These are phyloP conservation scores for Drosophila tristis DNA, from an alignment of 1,140 invertebrate genomes.

Conservation along the genomic window DNA sequence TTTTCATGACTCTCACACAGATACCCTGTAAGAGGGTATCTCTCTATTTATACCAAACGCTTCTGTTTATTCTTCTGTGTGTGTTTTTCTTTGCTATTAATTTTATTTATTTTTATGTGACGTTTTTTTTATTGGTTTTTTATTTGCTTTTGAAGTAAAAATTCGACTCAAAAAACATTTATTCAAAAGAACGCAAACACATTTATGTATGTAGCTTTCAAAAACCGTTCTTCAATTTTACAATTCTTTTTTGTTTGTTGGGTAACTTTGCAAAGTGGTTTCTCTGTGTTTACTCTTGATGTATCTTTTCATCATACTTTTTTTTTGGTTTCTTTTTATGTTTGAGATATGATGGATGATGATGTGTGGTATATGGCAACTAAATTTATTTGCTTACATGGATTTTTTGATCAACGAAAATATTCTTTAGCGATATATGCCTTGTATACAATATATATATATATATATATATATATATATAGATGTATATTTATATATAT, in stretches of 20 bases:
- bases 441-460: slow-evolving; percentile 46
- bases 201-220: slow-evolving; percentile 63
- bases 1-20: slow-evolving; percentile 49
- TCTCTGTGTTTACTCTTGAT: slow-evolving; percentile 9
- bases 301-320: not conserved
- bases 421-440: slow-evolving; percentile 55
- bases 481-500: slow-evolving; percentile 51
- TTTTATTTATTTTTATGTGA: slow-evolving; percentile 35
- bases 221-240: slow-evolving; percentile 47
- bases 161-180: slow-evolving; percentile 80
- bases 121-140: slow-evolving; percentile 31
- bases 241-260: slow-evolving; percentile 45
- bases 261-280: slow-evolving; percentile 43
- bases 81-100: slow-evolving; percentile 38
- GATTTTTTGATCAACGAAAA: slow-evolving; percentile 56
- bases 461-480: slow-evolving; percentile 30
- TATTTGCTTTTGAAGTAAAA: slow-evolving; percentile 70
- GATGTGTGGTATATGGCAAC: slow-evolving; percentile 54
- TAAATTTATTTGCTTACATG: slow-evolving; percentile 47
- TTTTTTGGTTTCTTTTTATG: slow-evolving; percentile 9
- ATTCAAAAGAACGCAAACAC: slow-evolving; percentile 75
- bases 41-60: slow-evolving; percentile 15
- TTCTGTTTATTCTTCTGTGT: slow-evolving; percentile 29
- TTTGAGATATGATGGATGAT: slow-evolving; percentile 36
- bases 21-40: slow-evolving; percentile 42